A percentile compares a stretch with the other conserved stretches of the same genome.
Conservation (phyloP, 2,888 invertebrate species). For the Phrixothrix hirtus region DNA sequence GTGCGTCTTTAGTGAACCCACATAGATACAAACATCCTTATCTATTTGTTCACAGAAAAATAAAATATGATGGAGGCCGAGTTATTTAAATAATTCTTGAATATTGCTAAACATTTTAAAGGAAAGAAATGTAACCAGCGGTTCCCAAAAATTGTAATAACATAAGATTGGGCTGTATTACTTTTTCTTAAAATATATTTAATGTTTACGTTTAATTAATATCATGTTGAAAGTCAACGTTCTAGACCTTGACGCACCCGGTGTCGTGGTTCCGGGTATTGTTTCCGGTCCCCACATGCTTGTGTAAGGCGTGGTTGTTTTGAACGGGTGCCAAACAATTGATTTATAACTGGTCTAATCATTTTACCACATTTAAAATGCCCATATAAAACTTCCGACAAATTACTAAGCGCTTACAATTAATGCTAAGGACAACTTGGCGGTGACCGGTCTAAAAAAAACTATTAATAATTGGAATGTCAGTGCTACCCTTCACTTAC, state of each 20-base stretch:
- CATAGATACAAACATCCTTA: no score
- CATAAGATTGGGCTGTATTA: background rate
- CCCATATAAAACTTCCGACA: background rate
- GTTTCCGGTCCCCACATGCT: conserved; percentile 24
- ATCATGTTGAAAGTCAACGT: conserved; percentile 23
- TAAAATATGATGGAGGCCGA: no score
- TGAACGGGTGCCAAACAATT: background rate
- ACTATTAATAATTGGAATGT: background rate
- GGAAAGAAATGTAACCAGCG: no score
- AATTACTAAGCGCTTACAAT: background rate
- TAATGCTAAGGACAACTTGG: background rate
- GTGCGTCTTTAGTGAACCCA: no score
- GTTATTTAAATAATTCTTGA: no score
- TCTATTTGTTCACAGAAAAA: no score
- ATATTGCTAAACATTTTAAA: no score
- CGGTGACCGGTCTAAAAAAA: background rate
- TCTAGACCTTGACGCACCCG: conserved; percentile 29
- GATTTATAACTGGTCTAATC: background rate
- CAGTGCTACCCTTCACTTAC: background rate
- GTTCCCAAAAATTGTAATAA: no score
- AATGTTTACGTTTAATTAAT: conserved; percentile 16
- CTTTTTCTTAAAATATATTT: background rate
- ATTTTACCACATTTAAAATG: background rate
- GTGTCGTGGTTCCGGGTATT: conserved; percentile 23
- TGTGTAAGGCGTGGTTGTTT: background rate